Percentiles rank a stretch among this genome's conserved stretches.
Evolutionary conservation across 2,113 vertebrate genomes (phyloP).

Genomic region (Castor canadensis): DNA sequence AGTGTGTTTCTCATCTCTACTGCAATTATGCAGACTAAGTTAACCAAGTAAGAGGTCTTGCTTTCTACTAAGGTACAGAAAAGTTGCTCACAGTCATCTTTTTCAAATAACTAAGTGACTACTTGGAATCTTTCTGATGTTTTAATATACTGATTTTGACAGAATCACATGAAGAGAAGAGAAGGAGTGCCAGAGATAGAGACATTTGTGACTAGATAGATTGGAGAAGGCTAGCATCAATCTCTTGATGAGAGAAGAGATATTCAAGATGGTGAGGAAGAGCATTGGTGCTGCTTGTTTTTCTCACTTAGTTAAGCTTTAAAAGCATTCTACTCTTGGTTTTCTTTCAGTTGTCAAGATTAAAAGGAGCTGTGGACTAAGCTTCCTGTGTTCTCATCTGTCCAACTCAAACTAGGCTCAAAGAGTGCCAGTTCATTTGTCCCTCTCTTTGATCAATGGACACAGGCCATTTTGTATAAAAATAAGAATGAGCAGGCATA

Average conservation of each 20-base stretch:
- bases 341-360: neutral
- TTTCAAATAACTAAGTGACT: neutral
- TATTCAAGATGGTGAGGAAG: neutral
- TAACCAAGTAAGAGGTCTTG: neutral
- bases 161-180: neutral
- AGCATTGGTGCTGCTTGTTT: neutral
- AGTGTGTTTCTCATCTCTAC: neutral
- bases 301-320: neutral
- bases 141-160: neutral
- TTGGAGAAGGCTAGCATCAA: neutral
- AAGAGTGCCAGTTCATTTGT: neutral
- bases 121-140: neutral
- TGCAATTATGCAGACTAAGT: neutral
- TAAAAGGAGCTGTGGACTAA: neutral
- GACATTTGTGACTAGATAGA: neutral
- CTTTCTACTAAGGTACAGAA: neutral
- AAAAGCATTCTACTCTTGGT: neutral
- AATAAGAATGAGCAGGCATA: neutral
- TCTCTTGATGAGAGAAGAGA: neutral
- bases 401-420: neutral
- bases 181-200: neutral
- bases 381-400: neutral
- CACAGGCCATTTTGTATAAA: neutral
- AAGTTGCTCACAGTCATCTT: neutral
- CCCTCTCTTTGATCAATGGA: neutral